Base-by-base conservation (phyloP, 2,888 invertebrate genomes). In the Melitaea athalia region DNA sequence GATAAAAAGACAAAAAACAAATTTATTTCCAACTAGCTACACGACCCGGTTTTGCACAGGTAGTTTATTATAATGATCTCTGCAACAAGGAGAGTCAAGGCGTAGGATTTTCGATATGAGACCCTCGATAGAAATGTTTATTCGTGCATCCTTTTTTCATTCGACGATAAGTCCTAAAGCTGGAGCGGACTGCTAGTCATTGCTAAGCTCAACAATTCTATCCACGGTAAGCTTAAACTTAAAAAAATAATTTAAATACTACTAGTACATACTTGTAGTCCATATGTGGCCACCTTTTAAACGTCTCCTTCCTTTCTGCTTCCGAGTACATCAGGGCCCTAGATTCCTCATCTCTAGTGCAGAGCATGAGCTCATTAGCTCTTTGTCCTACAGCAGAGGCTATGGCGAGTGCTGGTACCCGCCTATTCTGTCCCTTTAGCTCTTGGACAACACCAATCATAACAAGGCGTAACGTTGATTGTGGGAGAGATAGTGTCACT, bases 231-330 rank as follows among this genome's bases (percentile, higher is more conserved):
- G 38, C 38, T 7, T 38, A 0, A 38, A 59, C 45, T 53, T 59
- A 14, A 49, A 67, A 42, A 33, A 10, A 67, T 43, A 24, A 57
- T 42, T 64, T 45, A 17, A 61, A 59, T 52, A 43, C 7, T 45
- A 45, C 10, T 45, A 45, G 3, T 59, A 89, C 93, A 92, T 83
- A 97, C 97, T 98, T 98, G 91, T 98, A 98, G 87, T 98, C 97
- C 97, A 98, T 98, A 83, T 98, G 98, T 3, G 98, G 98, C 99
- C 98, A 99, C 81, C 97, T 95, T 75, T 96, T 95, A 88, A 99
- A 99, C 0, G 99, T 98, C 83, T 98, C 96, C 77, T 97, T 94
- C 57, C 99, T 93, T 72, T 97, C 97, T 0, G 97, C 97, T 89
- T 99, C 99, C 74, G 97, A 98, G 85, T 97, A 98, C 98, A 99